Percentiles rank a stretch among this genome's conserved stretches.
Conservation (phyloP, 2,888 invertebrate genomes). For the Oscheius myriophilus region DNA sequence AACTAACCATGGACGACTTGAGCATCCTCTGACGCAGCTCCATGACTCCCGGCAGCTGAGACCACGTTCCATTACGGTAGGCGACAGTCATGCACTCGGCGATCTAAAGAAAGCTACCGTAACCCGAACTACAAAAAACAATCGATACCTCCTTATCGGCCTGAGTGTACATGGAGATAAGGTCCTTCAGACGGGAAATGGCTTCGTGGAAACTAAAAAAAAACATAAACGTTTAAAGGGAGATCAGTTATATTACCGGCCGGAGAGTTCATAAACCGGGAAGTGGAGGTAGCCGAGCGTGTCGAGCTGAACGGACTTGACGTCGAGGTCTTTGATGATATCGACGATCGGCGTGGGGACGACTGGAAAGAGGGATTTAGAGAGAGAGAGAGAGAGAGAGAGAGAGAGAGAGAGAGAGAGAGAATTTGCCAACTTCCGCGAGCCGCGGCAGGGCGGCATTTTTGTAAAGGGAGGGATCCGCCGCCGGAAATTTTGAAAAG, state of each 20-base stretch:
- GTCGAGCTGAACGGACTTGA: conserved; percentile 64
- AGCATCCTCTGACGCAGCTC: conserved; percentile 34
- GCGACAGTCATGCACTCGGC: conserved; percentile 46
- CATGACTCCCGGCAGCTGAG: conserved; percentile 45
- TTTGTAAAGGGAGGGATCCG: too few relatives aligned
- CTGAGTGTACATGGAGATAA: conserved; percentile 48
- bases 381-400: too few relatives aligned
- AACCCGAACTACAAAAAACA: neutral
- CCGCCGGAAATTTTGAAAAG: too few relatives aligned
- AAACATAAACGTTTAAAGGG: too few relatives aligned
- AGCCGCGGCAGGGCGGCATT: too few relatives aligned
- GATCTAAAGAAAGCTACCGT: conserved; percentile 36
- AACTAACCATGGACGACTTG: conserved; percentile 37
- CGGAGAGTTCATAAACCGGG: conserved; percentile 50
- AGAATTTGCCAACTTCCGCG: too few relatives aligned
- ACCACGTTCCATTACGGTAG: conserved; percentile 51
- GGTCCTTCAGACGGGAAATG: conserved; percentile 46
- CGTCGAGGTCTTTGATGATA: conserved; percentile 51
- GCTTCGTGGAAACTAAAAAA: conserved; percentile 37
- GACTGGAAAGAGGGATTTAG: conserved; percentile 19
- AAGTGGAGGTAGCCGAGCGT: conserved; percentile 52
- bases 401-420: too few relatives aligned
- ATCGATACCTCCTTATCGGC: conserved; percentile 55
- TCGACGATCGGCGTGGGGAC: conserved; percentile 28
- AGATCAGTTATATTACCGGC: conserved; percentile 32